Conservation (phyloP, 2,113 vertebrate genomes). For the Psephotus haematonotus region DNA sequence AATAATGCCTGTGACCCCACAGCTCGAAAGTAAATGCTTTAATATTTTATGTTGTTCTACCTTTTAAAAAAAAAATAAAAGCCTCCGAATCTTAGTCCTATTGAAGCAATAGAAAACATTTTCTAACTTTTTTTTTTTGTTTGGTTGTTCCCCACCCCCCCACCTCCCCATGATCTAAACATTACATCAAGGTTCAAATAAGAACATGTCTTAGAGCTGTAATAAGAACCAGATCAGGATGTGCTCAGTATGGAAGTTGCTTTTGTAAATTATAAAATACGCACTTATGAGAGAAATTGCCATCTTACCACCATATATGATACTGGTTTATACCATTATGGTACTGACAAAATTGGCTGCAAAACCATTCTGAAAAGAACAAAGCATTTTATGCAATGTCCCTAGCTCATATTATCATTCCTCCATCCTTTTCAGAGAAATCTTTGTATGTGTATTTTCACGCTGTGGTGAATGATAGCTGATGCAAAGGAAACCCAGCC, state of each 20-base stretch:
- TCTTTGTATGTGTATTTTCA: conserved; percentile 42
- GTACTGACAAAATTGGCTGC: not conserved
- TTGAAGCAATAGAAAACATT: not conserved
- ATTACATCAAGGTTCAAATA: not conserved
- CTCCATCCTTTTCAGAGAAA: not conserved
- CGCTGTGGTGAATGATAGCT: conserved; percentile 29
- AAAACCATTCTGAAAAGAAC: not conserved
- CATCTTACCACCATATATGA: not conserved
- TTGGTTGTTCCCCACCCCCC: not conserved
- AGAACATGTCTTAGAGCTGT: not conserved
- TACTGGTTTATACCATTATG: not conserved
- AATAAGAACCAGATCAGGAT: not conserved
- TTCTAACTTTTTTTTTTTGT: not conserved
- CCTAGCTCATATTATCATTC: not conserved
- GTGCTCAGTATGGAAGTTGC: not conserved
- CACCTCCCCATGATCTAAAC: not conserved
- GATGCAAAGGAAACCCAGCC: not conserved
- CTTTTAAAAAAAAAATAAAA: not conserved
- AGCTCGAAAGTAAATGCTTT: not conserved
- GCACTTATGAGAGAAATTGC: not conserved
- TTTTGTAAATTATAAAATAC: not conserved
- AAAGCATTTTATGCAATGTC: not conserved
- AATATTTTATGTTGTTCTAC: not conserved
- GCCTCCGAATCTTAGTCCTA: not conserved
- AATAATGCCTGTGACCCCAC: not conserved